Percentiles rank a stretch among this genome's conserved stretches.
These are phyloP conservation scores for Synanthedon myopaeformis DNA, from an alignment of 2,888 invertebrate genomes.

Conservation along the genomic window DNA sequence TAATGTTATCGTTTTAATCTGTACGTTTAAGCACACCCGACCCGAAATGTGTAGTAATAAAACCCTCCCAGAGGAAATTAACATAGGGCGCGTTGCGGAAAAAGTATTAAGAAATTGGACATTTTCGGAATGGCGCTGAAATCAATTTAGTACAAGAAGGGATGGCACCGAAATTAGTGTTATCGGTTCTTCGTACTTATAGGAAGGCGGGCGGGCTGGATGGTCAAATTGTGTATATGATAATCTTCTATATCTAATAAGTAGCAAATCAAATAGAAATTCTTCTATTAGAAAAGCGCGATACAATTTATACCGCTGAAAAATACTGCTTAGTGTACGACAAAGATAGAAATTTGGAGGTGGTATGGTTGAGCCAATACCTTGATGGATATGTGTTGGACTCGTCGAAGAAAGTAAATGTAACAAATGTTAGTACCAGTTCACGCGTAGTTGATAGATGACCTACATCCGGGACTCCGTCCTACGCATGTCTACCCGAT, in stretches of 20 bases:
- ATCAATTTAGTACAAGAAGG: not conserved
- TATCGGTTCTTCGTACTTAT: too few species aligned
- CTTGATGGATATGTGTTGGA: not conserved
- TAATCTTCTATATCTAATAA: too few species aligned
- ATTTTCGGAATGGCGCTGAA: not conserved
- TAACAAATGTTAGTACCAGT: not conserved
- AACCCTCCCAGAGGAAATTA: conserved; percentile 5
- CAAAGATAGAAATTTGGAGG: too few species aligned
- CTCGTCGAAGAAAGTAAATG: not conserved
- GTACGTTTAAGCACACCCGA: not conserved
- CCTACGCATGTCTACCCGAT: too few species aligned
- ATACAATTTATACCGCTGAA: too few species aligned
- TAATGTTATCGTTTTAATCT: not conserved
- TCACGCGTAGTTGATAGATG: not conserved
- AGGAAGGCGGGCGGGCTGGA: too few species aligned
- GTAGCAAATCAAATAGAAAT: too few species aligned
- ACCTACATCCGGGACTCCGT: not conserved
- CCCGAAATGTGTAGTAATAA: not conserved
- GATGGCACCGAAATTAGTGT: too few species aligned
- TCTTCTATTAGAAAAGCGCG: too few species aligned
- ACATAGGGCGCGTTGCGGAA: not conserved
- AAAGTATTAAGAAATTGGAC: conserved; percentile 1
- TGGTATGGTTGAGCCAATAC: not conserved
- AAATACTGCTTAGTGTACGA: too few species aligned
- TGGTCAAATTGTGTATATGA: too few species aligned